Evolutionary conservation across 1,140 invertebrate species (phyloP).

Genomic region (Branchinecta lynchi): DNA sequence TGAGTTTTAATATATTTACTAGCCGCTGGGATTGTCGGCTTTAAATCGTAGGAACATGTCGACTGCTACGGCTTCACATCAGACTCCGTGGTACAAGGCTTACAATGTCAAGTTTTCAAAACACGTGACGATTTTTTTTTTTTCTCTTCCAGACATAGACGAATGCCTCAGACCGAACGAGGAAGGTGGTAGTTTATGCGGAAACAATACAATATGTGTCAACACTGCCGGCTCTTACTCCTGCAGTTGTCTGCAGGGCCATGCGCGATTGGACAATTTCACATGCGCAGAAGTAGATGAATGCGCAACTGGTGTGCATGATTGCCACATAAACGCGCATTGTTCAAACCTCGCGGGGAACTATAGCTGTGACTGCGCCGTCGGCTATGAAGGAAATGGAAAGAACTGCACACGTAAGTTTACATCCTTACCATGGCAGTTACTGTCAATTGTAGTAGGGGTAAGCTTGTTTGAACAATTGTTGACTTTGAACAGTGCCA

Average conservation of each 20-base stretch:
- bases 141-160: conserved; percentile 49
- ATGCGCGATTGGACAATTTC: conserved; percentile 53
- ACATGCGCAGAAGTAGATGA: conserved; percentile 68
- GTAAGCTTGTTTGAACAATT: too few relatives aligned
- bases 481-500: too few relatives aligned
- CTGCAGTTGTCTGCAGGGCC: conserved; percentile 66
- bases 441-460: too few relatives aligned
- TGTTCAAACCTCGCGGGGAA: conserved; percentile 73
- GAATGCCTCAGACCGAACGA: conserved; percentile 58
- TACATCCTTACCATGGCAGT: not conserved
- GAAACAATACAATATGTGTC: conserved; percentile 58
- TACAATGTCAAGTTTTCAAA: too few relatives aligned
- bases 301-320: conserved; percentile 45
- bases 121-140: conserved; percentile 13
- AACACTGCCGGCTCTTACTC: conserved; percentile 61
- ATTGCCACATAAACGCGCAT: conserved; percentile 56
- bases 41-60: too few relatives aligned
- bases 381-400: conserved; percentile 69
- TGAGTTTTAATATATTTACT: too few relatives aligned
- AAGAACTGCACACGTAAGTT: conserved; percentile 59
- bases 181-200: conserved; percentile 58
- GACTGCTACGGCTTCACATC: too few relatives aligned
- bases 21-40: too few relatives aligned
- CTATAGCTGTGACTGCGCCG: conserved; percentile 61
- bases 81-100: too few relatives aligned